Evolutionary conservation across 2,888 invertebrate species (phyloP).

Genomic region (Tachina grossa): DNA sequence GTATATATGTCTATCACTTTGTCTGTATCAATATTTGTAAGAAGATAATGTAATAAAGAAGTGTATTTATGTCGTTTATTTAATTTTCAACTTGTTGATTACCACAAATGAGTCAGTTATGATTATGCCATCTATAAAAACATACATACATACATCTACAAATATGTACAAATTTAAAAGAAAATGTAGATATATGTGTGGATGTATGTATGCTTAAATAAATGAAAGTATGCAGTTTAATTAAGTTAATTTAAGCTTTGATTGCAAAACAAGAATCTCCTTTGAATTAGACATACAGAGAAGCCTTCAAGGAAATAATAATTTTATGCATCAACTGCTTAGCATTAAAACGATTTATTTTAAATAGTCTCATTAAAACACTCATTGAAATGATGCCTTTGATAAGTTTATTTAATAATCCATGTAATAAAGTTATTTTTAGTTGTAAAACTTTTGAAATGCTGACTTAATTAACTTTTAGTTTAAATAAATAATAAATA

Average conservation of each 20-base stretch:
- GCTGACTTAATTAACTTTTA: too few species aligned
- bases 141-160: too few species aligned
- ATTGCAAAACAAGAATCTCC: not conserved
- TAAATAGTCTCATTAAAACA: conserved; percentile 5
- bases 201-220: not conserved
- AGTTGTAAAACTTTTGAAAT: too few species aligned
- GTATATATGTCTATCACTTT: not conserved
- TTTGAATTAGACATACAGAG: not conserved
- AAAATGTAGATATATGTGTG: too few species aligned
- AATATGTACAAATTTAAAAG: too few species aligned
- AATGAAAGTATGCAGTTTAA: conserved; percentile 16
- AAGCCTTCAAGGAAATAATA: not conserved
- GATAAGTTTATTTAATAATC: not conserved
- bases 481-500: too few species aligned
- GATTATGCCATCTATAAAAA: conserved; percentile 9
- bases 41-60: conserved; percentile 18
- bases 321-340: not conserved
- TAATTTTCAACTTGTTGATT: conserved; percentile 65
- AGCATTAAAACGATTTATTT: not conserved
- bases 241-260: conserved; percentile 13
- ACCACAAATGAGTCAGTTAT: conserved; percentile 32
- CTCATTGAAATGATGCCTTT: not conserved
- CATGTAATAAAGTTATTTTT: too few species aligned
- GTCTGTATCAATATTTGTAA: conserved; percentile 15
- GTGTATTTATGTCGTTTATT: conserved; percentile 46